Evolutionary conservation across 2,888 invertebrate species (phyloP).

Genomic region (Plutella xylostella): DNA sequence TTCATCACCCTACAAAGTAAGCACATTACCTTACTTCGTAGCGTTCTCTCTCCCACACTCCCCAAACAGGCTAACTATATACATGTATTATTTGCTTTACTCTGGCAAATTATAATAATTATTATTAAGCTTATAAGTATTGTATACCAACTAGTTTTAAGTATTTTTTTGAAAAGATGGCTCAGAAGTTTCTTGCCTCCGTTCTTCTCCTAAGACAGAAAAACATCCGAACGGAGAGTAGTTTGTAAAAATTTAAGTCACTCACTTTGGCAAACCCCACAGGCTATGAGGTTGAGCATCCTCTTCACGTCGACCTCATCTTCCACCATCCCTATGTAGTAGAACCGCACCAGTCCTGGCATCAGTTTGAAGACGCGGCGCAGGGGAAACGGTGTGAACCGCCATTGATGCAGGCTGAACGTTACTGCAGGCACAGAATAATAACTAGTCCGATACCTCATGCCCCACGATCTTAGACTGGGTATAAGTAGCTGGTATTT

Average conservation of each 20-base stretch:
- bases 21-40: too few relatives aligned
- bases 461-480: too few relatives aligned
- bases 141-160: too few relatives aligned
- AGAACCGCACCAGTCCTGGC: constrained; percentile 38
- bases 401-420: constrained; percentile 54
- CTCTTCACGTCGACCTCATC: constrained; percentile 36
- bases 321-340: constrained; percentile 36
- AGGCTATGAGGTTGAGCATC: constrained; percentile 37
- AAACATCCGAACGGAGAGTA: not conserved
- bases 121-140: not conserved
- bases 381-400: constrained; percentile 36
- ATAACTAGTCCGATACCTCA: not conserved
- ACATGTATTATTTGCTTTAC: not conserved
- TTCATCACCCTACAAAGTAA: too few relatives aligned
- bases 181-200: not conserved
- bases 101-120: not conserved
- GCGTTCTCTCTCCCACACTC: not conserved
- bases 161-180: too few relatives aligned
- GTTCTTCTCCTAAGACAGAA: not conserved
- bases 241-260: constrained; percentile 6
- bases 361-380: constrained; percentile 41
- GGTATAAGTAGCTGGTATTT: too few relatives aligned
- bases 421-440: not conserved
- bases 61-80: too few relatives aligned
- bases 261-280: constrained; percentile 49